Evolutionary conservation across 2,113 vertebrate species (phyloP), one percentile per base, ranked within the genome.

Genomic region (Nematolebias whitei): DNA sequence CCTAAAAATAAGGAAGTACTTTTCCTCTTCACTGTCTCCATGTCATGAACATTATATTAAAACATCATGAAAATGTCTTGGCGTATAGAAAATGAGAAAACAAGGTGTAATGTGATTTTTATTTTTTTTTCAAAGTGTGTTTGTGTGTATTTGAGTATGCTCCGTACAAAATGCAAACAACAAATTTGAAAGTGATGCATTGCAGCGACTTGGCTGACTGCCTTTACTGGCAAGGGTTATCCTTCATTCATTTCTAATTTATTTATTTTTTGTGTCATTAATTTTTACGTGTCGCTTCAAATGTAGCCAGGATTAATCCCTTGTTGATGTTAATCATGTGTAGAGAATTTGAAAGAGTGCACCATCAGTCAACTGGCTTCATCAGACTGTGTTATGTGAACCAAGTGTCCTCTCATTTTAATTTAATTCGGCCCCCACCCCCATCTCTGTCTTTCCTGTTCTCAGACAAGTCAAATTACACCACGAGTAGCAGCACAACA

Each of bases 231-330:
- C 71, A 52, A 51, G n/a, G 56, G 49, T 81, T 64, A 81, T 78
- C 74, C 56, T 41, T 88, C 84, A 82, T 82, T 77, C 4, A 26
- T 71, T 80, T 74, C 74, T 85, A 79, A 87, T 81, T 80, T 85
- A 85, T 90, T 75, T 85, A 88, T 79, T 84, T 83, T 79, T 82
- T 82, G 67, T 85, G 85, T 85, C 67, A 82, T 84, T 87, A 70
- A 88, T 84, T 83, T 22, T 78, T 68, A 76, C 72, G 38, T 86
- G 82, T 88, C 72, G 82, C 76, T 71, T 82, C 69, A 76, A 74
- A 70, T 41, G 76, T 60, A 67, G 55, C 56, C 79, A 65, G 45
- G 73, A 89, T 83, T 53, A 85, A 90, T 90, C 24, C 63, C 66
- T 48, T 19, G 64, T n/a, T 20, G 78, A 88, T 86, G 79, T 66